phyloP scores from a whole-genome alignment of 2,113 vertebrate species.

The Chloebia gouldiae region DNA sequence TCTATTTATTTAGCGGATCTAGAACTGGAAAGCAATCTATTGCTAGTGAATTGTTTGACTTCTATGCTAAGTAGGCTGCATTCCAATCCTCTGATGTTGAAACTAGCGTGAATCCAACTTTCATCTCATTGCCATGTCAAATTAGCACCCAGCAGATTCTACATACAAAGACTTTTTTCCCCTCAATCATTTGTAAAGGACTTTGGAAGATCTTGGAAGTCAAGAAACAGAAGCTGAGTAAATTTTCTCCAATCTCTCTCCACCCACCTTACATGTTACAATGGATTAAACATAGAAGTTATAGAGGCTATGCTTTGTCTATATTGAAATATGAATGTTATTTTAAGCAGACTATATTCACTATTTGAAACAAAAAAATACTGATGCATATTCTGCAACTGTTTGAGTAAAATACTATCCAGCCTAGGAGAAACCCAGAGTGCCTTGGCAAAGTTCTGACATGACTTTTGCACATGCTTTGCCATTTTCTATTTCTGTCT shows the following conservation, averaged over 20 bases:
- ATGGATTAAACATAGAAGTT: background rate
- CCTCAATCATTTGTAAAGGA: constrained; percentile 16
- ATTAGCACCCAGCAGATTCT: constrained; percentile 72
- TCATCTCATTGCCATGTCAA: constrained; percentile 74
- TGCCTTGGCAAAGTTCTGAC: background rate
- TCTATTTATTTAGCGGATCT: constrained; percentile 83
- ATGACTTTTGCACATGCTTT: constrained; percentile 32
- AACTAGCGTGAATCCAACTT: constrained; percentile 74
- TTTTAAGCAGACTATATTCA: background rate
- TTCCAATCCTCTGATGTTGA: constrained; percentile 82
- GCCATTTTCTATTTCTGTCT: constrained; percentile 39
- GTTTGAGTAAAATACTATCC: background rate
- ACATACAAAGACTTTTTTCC: constrained; percentile 25
- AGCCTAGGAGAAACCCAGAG: background rate
- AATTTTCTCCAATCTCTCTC: background rate
- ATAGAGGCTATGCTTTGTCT: background rate
- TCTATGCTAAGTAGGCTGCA: constrained; percentile 77
- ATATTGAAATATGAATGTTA: background rate
- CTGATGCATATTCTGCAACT: background rate
- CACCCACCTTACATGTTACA: background rate
- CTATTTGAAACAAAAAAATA: background rate
- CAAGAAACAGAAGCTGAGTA: constrained; percentile 1
- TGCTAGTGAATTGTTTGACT: constrained; percentile 79
- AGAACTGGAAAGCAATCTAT: constrained; percentile 76
- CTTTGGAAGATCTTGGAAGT: constrained; percentile 30